Percentiles rank a stretch among this genome's conserved stretches.
These are phyloP conservation scores for Drosophila parvula DNA, from an alignment of 1,140 invertebrate species.

Conservation along the genomic window DNA sequence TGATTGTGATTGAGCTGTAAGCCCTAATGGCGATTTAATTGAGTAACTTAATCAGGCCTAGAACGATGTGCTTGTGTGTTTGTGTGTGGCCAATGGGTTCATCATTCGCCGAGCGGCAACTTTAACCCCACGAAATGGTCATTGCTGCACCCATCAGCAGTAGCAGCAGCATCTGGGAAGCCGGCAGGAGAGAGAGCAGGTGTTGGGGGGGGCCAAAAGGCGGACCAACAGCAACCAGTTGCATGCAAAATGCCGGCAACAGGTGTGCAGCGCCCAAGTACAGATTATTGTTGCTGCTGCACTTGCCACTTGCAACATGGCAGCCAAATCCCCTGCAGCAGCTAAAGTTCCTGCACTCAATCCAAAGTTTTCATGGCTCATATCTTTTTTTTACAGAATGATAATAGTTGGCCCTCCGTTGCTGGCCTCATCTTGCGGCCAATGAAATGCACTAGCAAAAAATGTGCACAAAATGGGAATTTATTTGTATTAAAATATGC, in stretches of 20 bases:
- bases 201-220: slow-evolving; percentile 4
- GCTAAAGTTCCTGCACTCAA: slow-evolving; percentile 57
- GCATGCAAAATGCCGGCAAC: slow-evolving; percentile 79
- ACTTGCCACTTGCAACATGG: slow-evolving; percentile 62
- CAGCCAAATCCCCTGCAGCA: slow-evolving; percentile 76
- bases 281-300: slow-evolving; percentile 41
- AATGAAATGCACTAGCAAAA: slow-evolving; percentile 1
- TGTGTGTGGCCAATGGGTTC: slow-evolving; percentile 40
- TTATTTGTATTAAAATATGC: background rate
- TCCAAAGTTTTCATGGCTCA: slow-evolving; percentile 66
- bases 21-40: slow-evolving; percentile 69
- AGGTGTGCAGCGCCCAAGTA: slow-evolving; percentile 65
- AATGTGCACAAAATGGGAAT: background rate
- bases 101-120: slow-evolving; percentile 34
- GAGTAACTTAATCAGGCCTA: slow-evolving; percentile 47
- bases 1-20: slow-evolving; percentile 44
- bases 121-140: slow-evolving; percentile 64
- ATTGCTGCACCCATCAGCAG: slow-evolving; percentile 63
- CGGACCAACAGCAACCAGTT: slow-evolving; percentile 64
- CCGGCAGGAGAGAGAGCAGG: slow-evolving; percentile 6
- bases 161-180: slow-evolving; percentile 46
- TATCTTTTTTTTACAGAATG: slow-evolving; percentile 73
- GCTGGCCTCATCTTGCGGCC: slow-evolving; percentile 32
- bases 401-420: slow-evolving; percentile 73
- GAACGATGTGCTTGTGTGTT: background rate